phyloP scores from a whole-genome alignment of 35 echinoderm and acorn worm species.

The Apostichopus californicus region DNA sequence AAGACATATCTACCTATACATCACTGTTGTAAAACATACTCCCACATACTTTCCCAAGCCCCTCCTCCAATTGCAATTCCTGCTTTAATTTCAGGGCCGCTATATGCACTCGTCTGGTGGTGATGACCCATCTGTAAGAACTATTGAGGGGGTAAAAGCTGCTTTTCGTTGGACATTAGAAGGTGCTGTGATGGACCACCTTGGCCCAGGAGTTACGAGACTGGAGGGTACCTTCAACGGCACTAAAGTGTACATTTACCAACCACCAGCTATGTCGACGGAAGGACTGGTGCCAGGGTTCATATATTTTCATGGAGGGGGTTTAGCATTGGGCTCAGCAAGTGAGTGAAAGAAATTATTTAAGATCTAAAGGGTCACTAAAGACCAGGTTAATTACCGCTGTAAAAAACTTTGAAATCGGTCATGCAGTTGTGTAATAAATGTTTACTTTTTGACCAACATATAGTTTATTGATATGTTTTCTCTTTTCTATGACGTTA shows the following conservation, averaged over 20 bases:
- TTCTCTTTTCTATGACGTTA: not conserved
- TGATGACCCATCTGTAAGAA: not conserved
- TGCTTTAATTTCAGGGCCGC: too few relatives aligned
- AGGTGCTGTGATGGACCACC: not conserved
- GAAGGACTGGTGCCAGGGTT: not conserved
- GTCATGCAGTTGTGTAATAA: too few relatives aligned
- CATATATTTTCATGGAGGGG: conserved; percentile 22
- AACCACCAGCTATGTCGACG: not conserved
- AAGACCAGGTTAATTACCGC: too few relatives aligned
- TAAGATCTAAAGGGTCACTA: too few relatives aligned
- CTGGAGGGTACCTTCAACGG: conserved; percentile 17
- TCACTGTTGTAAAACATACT: too few relatives aligned
- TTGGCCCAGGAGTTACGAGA: conserved; percentile 20
- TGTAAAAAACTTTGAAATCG: too few relatives aligned
- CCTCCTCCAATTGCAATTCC: too few relatives aligned
- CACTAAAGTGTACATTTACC: conserved; percentile 8
- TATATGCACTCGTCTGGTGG: too few relatives aligned
- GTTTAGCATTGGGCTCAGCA: conserved; percentile 4
- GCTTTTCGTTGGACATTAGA: not conserved
- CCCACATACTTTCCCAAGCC: too few relatives aligned
- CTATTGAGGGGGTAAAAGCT: not conserved
- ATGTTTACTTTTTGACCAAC: too few relatives aligned
- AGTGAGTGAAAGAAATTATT: not conserved
- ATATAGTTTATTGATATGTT: too few relatives aligned
- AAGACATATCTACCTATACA: too few relatives aligned